These are phyloP conservation scores for mouse (Mus musculus) DNA, from an alignment of 2,113 vertebrate species.

Conservation along the genomic window DNA sequence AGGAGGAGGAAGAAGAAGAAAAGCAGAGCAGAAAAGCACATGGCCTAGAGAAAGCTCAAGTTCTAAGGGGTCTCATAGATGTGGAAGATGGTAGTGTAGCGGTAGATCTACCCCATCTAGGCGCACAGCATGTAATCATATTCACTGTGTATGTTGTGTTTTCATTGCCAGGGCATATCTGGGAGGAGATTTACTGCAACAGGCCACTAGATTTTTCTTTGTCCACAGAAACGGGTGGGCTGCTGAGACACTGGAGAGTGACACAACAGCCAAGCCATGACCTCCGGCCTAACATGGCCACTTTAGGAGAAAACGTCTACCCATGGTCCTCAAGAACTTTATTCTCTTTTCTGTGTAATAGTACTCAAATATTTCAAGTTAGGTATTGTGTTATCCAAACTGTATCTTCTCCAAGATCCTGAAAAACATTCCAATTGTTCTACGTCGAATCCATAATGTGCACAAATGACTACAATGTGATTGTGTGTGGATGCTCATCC, in stretches of 20 bases:
- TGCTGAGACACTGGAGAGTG: not conserved
- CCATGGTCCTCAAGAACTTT: not conserved
- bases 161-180: too few relatives aligned
- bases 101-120: too few relatives aligned
- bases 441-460: not conserved
- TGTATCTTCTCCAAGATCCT: not conserved
- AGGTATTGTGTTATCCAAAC: not conserved
- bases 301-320: not conserved
- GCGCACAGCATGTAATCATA: too few relatives aligned
- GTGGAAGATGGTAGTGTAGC: too few relatives aligned
- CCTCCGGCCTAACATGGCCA: not conserved
- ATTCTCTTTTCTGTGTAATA: not conserved
- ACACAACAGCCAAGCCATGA: not conserved
- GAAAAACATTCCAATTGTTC: not conserved
- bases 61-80: too few relatives aligned
- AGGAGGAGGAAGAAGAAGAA: too few relatives aligned
- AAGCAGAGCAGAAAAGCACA: too few relatives aligned
- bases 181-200: too few relatives aligned
- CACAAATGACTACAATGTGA: not conserved
- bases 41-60: too few relatives aligned
- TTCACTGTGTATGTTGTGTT: too few relatives aligned
- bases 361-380: constrained; percentile 23
- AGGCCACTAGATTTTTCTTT: not conserved
- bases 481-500: not conserved
- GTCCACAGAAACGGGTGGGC: not conserved